Conservation (phyloP, 2,888 invertebrate genomes). For the Cryptosula pallasiana region DNA sequence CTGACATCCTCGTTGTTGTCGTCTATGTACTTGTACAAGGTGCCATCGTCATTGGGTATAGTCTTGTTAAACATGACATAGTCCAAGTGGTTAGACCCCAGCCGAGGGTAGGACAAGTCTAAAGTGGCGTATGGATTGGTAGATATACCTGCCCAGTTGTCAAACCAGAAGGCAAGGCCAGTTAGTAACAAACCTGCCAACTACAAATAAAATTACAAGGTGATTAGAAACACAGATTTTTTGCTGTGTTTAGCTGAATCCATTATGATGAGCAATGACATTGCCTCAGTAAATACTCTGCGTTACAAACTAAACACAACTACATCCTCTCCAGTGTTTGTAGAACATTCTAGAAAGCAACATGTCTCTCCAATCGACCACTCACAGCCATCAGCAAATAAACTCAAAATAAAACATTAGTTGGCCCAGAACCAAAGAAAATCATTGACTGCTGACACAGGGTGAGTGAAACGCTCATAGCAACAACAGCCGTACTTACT, state of each 20-base stretch:
- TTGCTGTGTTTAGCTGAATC: too few species aligned
- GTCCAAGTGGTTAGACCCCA: conserved; percentile 16
- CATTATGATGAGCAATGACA: too few species aligned
- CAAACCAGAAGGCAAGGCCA: background rate
- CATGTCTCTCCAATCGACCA: too few species aligned
- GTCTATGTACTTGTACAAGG: conserved; percentile 24
- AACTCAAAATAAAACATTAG: too few species aligned
- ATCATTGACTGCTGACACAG: too few species aligned
- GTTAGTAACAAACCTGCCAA: background rate
- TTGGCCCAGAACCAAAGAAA: too few species aligned
- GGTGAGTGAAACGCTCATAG: too few species aligned
- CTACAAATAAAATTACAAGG: background rate
- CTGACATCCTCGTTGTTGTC: conserved; percentile 1
- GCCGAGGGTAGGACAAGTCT: conserved; percentile 11
- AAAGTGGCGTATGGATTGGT: conserved; percentile 7
- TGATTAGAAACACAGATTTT: background rate
- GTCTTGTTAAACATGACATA: conserved; percentile 22
- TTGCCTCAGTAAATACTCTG: too few species aligned
- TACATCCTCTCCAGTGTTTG: too few species aligned
- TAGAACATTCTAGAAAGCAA: too few species aligned
- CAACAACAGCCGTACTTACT: background rate
- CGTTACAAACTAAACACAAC: too few species aligned
- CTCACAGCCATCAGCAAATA: too few species aligned
- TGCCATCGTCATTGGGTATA: conserved; percentile 11
- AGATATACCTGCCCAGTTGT: conserved; percentile 23